phyloP scores from a whole-genome alignment of 2,888 invertebrate genomes.

The Penaeus monodon region DNA sequence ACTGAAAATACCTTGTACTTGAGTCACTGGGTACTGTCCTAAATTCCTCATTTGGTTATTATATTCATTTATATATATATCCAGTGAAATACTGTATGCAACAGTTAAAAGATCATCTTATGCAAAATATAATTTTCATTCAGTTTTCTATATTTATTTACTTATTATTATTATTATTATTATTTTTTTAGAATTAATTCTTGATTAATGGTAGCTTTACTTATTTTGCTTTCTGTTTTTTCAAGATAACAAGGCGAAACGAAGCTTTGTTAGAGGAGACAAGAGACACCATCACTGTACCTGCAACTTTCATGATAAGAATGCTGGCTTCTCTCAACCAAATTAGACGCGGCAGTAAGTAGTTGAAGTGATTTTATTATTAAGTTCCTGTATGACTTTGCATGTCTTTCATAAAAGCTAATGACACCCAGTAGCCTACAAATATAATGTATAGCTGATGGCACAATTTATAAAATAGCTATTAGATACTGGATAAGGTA shows the following conservation, averaged over 20 bases:
- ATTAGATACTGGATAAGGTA: too few species aligned
- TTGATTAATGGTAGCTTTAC: too few species aligned
- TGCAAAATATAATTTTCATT: too few species aligned
- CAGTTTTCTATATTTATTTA: too few species aligned
- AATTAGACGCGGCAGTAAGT: conserved; percentile 66
- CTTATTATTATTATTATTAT: neutral
- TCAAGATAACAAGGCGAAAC: conserved; percentile 81
- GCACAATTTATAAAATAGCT: too few species aligned
- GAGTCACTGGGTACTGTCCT: too few species aligned
- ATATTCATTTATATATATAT: neutral
- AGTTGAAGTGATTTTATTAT: neutral
- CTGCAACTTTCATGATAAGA: conserved; percentile 86
- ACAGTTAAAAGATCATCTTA: too few species aligned
- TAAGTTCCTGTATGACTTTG: neutral
- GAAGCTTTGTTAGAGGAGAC: conserved; percentile 88
- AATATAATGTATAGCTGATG: too few species aligned
- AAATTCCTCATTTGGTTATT: neutral
- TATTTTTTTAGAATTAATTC: neutral
- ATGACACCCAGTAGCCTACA: neutral
- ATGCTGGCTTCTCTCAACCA: conserved; percentile 70
- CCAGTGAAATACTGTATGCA: too few species aligned
- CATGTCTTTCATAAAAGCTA: neutral
- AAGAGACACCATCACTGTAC: conserved; percentile 87
- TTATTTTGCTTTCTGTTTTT: neutral
- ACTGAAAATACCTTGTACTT: too few species aligned